phyloP scores from a whole-genome alignment of 1,140 invertebrate genomes.

The Oreohelix idahoensis region DNA sequence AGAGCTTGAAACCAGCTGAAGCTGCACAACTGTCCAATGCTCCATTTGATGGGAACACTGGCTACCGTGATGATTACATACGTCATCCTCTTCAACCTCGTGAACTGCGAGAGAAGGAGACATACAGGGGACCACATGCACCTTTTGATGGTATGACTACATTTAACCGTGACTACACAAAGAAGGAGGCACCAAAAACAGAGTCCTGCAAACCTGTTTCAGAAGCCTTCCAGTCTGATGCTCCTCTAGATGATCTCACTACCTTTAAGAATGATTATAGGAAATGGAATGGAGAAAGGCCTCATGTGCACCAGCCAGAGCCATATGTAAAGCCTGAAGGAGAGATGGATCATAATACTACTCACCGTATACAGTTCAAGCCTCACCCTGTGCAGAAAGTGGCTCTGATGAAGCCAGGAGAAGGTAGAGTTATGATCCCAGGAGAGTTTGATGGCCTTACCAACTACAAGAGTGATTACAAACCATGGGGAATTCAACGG shows the following conservation, averaged over 20 bases:
- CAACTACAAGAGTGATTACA: conserved; percentile 71
- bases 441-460: conserved; percentile 70
- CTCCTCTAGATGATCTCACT: conserved; percentile 69
- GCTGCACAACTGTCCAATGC: conserved; percentile 62
- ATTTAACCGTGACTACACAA: conserved; percentile 68
- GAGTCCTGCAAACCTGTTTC: conserved; percentile 63
- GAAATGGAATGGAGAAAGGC: conserved; percentile 67
- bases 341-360: conserved; percentile 72
- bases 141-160: conserved; percentile 71
- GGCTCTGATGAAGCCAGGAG: conserved; percentile 52
- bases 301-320: conserved; percentile 61
- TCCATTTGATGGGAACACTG: conserved; percentile 70
- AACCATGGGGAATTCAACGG: conserved; percentile 64
- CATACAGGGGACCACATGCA: conserved; percentile 57
- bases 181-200: conserved; percentile 56
- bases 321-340: conserved; percentile 69
- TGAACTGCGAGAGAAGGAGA: conserved; percentile 51
- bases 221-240: conserved; percentile 62
- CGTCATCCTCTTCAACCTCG: conserved; percentile 64
- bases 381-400: conserved; percentile 57
- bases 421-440: conserved; percentile 50
- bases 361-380: conserved; percentile 63
- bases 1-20: conserved; percentile 66
- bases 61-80: conserved; percentile 69
- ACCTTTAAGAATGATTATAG: conserved; percentile 71